Percentiles rank a stretch among this genome's conserved stretches.
Conservation (phyloP, 1,140 invertebrate species). For the Lineus longissimus region DNA sequence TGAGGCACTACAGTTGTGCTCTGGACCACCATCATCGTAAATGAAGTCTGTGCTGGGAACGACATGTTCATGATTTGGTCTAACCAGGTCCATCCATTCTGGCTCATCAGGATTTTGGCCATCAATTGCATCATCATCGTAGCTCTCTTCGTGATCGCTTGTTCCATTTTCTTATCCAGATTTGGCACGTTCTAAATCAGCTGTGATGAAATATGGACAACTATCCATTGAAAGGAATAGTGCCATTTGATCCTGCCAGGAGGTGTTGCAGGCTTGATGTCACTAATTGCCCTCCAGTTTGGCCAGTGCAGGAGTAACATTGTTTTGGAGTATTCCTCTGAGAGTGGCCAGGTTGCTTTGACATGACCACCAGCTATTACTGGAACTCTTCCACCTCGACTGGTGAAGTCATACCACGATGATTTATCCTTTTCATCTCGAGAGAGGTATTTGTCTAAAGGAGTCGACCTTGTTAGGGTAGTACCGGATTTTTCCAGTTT, state of each 20-base stretch:
- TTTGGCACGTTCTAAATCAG: background rate
- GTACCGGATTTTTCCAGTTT: background rate
- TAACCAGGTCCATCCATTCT: background rate
- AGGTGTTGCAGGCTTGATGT: background rate
- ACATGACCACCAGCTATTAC: background rate
- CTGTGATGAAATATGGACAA: background rate
- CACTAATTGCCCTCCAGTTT: constrained; percentile 1
- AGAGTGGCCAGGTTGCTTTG: background rate
- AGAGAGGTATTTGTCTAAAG: background rate
- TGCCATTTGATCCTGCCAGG: constrained; percentile 14
- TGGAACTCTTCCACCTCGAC: background rate
- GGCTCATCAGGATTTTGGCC: background rate
- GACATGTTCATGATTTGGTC: background rate
- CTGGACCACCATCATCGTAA: constrained; percentile 4
- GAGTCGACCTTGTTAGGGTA: background rate
- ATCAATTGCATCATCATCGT: background rate
- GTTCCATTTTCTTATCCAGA: background rate
- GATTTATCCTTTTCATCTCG: constrained; percentile 1
- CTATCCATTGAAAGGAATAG: background rate
- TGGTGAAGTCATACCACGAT: background rate
- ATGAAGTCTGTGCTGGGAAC: background rate
- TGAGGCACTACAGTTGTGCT: background rate
- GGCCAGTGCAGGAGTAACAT: constrained; percentile 3
- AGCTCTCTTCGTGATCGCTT: background rate
- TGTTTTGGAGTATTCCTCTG: background rate